A percentile compares a stretch with the other conserved stretches of the same genome.
Conservation (phyloP, 2,113 vertebrate genomes). For the Electrona antarctica region DNA sequence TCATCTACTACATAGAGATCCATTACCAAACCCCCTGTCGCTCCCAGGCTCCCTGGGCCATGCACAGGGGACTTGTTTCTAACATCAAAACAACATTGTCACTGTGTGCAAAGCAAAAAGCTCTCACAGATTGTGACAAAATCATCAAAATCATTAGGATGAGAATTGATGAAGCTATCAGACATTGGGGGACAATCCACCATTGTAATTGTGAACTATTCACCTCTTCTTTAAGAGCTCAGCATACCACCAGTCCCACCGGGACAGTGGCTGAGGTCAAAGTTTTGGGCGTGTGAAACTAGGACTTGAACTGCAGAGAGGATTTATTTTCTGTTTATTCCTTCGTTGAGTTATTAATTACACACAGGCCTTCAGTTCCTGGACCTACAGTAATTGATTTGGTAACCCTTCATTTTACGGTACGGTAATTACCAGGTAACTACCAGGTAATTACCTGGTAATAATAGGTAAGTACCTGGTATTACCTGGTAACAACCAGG, state of each 20-base stretch:
- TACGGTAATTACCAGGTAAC: too few relatives aligned
- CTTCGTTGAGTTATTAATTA: conserved; percentile 33
- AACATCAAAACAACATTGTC: conserved; percentile 6
- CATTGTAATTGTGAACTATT: conserved; percentile 6
- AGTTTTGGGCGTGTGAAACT: neutral
- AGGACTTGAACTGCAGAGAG: conserved; percentile 2
- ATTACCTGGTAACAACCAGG: too few relatives aligned
- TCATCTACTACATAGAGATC: conserved; percentile 30
- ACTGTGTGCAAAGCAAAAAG: neutral
- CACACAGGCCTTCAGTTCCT: neutral
- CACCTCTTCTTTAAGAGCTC: conserved; percentile 18
- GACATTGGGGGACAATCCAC: neutral
- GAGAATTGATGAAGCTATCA: conserved; percentile 2
- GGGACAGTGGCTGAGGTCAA: conserved; percentile 30
- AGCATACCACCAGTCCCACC: neutral
- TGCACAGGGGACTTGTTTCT: conserved; percentile 5
- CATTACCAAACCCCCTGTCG: conserved; percentile 33
- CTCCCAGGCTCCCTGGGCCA: conserved; percentile 11
- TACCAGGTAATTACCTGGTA: too few relatives aligned
- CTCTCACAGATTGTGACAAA: conserved; percentile 9
- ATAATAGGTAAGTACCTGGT: too few relatives aligned
- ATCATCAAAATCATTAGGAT: neutral
- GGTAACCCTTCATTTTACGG: too few relatives aligned
- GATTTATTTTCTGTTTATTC: conserved; percentile 41
- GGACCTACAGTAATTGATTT: conserved; percentile 4